Evolutionary conservation across 2,888 invertebrate species (phyloP), one percentile per base, ranked within the genome.

Genomic region (Metacarcinus magister): DNA sequence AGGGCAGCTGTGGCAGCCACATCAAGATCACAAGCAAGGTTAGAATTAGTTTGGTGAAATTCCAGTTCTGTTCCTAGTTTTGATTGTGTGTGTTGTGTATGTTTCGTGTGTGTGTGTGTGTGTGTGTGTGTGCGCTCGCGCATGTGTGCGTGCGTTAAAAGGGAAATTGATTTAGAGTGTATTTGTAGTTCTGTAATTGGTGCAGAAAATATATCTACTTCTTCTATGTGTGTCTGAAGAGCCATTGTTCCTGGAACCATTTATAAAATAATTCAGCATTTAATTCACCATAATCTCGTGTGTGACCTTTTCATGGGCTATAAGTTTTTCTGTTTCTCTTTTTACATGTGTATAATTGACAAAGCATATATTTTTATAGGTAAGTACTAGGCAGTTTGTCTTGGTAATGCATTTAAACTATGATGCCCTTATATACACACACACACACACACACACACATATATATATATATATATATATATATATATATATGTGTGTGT

Each of bases 61-160:
- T 87, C 87, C 87, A 87, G 87, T 87, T 87, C n/a, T 87, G 87
- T 87, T 87, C 87, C 87, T 87, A 87, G 87, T 39, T 87, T 87
- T 87, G 87, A 19, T 87, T 87, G 87, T 87, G 87, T 87, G 87
- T 93, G 82, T 93, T n/a, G 44, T 93, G 82, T 67, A 28, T 13
- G 1, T 46, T 54, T 54, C 2, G 39, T 87, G 39, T 87, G 87
- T 87, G 87, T 87, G 87, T 93, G 82, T 93, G 93, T n/a, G 44
- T 93, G 82, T 67, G 46, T 13, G 1, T 46, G 75, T n/a, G 75
- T 10, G 39, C n/a, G 39, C n/a, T 54, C 2, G 75, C 10, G 28
- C 1, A 4, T 75, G 32, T 39, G 32, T 87, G 87, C 39, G 87
- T 87, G 39, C 39, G 39, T 87, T 3, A 87, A 39, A 39, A n/a